Percentiles rank a stretch among this genome's conserved stretches.
These are phyloP conservation scores for Hippocampus barbouri DNA, from an alignment of 2,113 vertebrate species.

Conservation along the genomic window DNA sequence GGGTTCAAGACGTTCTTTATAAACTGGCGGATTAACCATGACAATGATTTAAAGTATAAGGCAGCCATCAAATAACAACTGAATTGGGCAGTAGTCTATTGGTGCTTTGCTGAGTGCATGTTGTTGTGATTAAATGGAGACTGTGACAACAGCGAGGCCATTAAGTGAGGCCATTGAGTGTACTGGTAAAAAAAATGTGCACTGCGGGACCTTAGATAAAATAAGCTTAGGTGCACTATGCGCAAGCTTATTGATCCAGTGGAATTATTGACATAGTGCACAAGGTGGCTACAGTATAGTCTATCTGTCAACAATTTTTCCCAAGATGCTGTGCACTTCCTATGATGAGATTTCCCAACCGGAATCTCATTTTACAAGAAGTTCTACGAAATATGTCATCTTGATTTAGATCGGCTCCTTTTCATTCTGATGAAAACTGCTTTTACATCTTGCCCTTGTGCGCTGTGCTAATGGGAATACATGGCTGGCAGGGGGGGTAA, in stretches of 20 bases:
- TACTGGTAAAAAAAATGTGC: slow-evolving; percentile 23
- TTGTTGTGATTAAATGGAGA: slow-evolving; percentile 31
- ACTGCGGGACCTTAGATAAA: slow-evolving; percentile 5
- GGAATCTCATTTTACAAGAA: slow-evolving; percentile 8
- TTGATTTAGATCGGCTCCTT: slow-evolving; percentile 31
- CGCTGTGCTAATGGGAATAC: slow-evolving; percentile 32
- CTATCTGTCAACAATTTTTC: slow-evolving; percentile 28
- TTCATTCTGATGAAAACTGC: slow-evolving; percentile 18
- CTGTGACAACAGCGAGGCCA: slow-evolving; percentile 16
- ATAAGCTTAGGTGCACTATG: slow-evolving; percentile 44
- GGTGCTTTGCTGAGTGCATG: slow-evolving; percentile 16
- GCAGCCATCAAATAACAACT: too few relatives aligned
- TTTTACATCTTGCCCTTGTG: slow-evolving; percentile 16
- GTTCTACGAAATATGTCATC: slow-evolving; percentile 21
- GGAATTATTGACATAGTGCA: slow-evolving; percentile 43
- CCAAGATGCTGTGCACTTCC: slow-evolving; percentile 9
- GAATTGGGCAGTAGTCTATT: too few relatives aligned
- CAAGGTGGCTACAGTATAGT: slow-evolving; percentile 26
- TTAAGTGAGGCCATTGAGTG: slow-evolving; percentile 25
- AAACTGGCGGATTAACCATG: too few relatives aligned
- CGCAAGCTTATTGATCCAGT: slow-evolving; percentile 48
- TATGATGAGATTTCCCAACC: slow-evolving; percentile 14
- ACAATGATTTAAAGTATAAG: too few relatives aligned
- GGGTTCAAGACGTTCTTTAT: too few relatives aligned
- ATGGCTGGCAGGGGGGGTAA: not conserved